Conservation (phyloP, 2,888 invertebrate genomes). For the Gandaritis pyraliata region DNA sequence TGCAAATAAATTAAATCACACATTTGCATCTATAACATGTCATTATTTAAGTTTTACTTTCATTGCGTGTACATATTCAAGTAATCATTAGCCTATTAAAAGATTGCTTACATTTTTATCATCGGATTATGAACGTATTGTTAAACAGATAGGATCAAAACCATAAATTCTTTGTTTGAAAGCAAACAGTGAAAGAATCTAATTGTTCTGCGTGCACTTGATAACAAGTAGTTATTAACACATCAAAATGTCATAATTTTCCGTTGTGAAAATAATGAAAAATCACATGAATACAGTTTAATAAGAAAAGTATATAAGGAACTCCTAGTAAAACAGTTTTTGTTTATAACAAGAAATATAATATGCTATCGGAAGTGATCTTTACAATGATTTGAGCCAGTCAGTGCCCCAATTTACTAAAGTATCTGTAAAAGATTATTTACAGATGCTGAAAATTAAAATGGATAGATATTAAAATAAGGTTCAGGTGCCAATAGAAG, state of each 20-base stretch:
- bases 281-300: not conserved
- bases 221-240: not conserved
- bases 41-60: not conserved
- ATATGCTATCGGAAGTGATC: too few relatives aligned
- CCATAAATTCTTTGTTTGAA: slow-evolving; percentile 47
- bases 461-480: too few relatives aligned
- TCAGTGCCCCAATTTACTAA: too few relatives aligned
- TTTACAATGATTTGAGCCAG: too few relatives aligned
- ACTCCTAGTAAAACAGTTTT: not conserved
- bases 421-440: too few relatives aligned
- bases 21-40: too few relatives aligned
- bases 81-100: not conserved
- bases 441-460: too few relatives aligned
- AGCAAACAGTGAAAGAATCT: slow-evolving; percentile 34
- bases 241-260: slow-evolving; percentile 5
- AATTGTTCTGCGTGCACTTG: slow-evolving; percentile 25
- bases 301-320: not conserved
- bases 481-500: too few relatives aligned
- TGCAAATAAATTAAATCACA: too few relatives aligned
- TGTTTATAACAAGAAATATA: too few relatives aligned
- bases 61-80: slow-evolving; percentile 26
- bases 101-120: slow-evolving; percentile 5
- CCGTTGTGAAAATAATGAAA: not conserved
- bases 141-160: slow-evolving; percentile 39
- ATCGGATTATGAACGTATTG: slow-evolving; percentile 22